These are phyloP conservation scores for Euclidia mi DNA, from an alignment of 2,888 invertebrate genomes.

Conservation along the genomic window DNA sequence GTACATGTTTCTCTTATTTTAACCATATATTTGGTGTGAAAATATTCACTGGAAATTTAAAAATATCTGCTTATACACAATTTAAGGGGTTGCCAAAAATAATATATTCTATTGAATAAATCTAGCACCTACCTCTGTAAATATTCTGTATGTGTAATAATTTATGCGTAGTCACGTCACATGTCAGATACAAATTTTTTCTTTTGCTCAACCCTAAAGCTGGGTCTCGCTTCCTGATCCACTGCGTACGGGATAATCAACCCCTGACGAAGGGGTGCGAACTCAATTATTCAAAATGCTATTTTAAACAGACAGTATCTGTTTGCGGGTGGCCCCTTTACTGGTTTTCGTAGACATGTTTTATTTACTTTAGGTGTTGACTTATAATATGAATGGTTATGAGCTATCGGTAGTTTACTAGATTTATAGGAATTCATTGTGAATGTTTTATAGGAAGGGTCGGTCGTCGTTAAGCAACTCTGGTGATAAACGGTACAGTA, in stretches of 20 bases:
- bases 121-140: no score
- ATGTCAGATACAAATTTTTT: conserved; percentile 57
- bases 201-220: conserved; percentile 55
- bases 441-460: conserved; percentile 4
- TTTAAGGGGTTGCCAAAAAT: no score
- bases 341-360: conserved; percentile 43
- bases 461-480: neutral
- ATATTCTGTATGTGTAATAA: no score
- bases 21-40: no score
- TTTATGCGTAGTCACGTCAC: conserved; percentile 46
- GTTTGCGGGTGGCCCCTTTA: conserved; percentile 52
- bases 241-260: conserved; percentile 70
- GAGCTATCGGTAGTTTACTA: conserved; percentile 13
- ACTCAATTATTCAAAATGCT: conserved; percentile 77
- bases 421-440: neutral
- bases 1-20: no score
- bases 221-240: conserved; percentile 69
- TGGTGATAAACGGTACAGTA: no score
- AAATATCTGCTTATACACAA: no score
- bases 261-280: conserved; percentile 69
- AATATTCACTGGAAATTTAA: no score
- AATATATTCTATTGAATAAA: no score
- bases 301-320: conserved; percentile 68
- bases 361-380: conserved; percentile 46
- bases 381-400: conserved; percentile 16